Evolutionary conservation across 1,140 invertebrate genomes (phyloP).

Genomic region (Wiebesia pumilae): DNA sequence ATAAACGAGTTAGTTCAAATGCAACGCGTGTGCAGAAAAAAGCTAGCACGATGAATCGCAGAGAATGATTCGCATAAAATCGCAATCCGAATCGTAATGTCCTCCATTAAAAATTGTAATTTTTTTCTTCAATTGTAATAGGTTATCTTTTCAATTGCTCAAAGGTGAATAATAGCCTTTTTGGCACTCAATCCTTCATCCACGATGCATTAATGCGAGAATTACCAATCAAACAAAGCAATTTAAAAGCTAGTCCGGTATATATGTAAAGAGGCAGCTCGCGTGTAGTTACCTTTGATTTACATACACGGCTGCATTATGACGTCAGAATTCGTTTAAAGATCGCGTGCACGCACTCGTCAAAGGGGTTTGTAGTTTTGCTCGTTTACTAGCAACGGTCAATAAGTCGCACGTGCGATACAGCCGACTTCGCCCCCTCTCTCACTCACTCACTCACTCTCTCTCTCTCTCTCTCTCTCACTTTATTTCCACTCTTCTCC

Average conservation of each 20-base stretch:
- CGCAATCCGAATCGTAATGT: not conserved
- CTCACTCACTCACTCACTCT: not conserved
- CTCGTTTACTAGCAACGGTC: constrained; percentile 60
- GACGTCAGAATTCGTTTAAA: constrained; percentile 69
- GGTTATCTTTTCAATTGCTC: constrained; percentile 50
- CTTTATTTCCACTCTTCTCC: not conserved
- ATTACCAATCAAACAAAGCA: constrained; percentile 70
- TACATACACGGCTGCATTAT: constrained; percentile 73
- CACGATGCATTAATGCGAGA: constrained; percentile 46
- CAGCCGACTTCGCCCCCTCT: constrained; percentile 13
- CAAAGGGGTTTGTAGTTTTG: constrained; percentile 55
- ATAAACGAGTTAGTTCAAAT: not conserved
- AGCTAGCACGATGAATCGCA: not conserved
- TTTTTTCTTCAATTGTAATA: constrained; percentile 33
- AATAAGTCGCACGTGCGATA: constrained; percentile 58
- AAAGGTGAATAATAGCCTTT: constrained; percentile 43
- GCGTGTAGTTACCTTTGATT: constrained; percentile 71
- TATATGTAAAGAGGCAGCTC: constrained; percentile 60
- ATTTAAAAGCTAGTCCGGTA: constrained; percentile 67
- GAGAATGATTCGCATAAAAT: constrained; percentile 16
- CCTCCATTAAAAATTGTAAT: constrained; percentile 45
- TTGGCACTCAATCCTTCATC: constrained; percentile 42
- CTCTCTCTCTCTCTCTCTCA: not conserved
- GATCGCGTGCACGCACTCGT: constrained; percentile 64
- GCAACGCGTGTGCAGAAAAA: not conserved